These are phyloP conservation scores for Ceraclea dissimilis DNA, from an alignment of 2,888 invertebrate genomes.

Conservation along the genomic window DNA sequence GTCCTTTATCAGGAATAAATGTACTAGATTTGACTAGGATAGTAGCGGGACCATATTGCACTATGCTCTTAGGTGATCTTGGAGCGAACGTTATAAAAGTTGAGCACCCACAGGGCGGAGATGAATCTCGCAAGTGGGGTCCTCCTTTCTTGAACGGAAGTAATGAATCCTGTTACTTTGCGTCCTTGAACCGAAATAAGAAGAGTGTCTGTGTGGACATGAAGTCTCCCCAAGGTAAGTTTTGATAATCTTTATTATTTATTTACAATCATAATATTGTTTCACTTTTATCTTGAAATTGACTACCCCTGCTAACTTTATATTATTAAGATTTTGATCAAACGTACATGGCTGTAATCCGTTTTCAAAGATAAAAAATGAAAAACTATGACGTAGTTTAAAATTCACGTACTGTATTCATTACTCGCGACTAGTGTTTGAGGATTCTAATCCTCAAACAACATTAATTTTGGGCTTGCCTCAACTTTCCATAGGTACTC, in stretches of 20 bases:
- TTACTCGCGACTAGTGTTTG: too few species aligned
- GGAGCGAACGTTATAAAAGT: slow-evolving; percentile 92
- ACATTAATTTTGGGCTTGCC: too few species aligned
- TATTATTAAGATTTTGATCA: too few species aligned
- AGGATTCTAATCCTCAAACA: too few species aligned
- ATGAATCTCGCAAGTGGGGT: slow-evolving; percentile 89
- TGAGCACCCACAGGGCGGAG: slow-evolving; percentile 74
- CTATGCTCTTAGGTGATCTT: slow-evolving; percentile 87
- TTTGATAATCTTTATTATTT: background rate
- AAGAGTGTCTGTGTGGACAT: slow-evolving; percentile 85
- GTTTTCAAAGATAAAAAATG: too few species aligned
- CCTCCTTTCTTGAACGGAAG: slow-evolving; percentile 71
- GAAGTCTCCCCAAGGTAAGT: slow-evolving; percentile 57
- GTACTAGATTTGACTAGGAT: slow-evolving; percentile 79
- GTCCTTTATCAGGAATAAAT: slow-evolving; percentile 62
- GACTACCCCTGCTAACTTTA: too few species aligned
- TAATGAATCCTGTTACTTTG: slow-evolving; percentile 72
- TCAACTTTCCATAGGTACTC: too few species aligned
- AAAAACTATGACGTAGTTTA: too few species aligned
- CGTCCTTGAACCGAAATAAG: slow-evolving; percentile 89
- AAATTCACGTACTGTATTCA: too few species aligned
- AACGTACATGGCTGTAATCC: too few species aligned
- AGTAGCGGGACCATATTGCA: slow-evolving; percentile 90
- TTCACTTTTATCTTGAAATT: too few species aligned
- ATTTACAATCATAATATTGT: background rate